Percentiles rank a stretch among this genome's conserved stretches.
Evolutionary conservation across 2,888 invertebrate species (phyloP).

Genomic region (Cenopis cana): DNA sequence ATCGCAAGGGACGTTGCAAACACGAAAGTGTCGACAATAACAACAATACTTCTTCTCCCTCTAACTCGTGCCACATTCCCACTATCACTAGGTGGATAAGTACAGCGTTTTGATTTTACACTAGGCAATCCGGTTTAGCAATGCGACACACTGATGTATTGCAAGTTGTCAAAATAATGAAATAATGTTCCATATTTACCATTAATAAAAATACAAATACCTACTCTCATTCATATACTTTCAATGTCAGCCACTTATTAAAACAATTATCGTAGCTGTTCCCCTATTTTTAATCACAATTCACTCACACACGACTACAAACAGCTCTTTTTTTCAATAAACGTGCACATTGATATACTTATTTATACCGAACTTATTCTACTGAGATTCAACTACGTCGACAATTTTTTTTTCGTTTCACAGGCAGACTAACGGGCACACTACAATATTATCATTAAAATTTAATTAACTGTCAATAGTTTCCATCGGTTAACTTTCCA

Average conservation of each 20-base stretch:
- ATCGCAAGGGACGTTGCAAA: slow-evolving; percentile 56
- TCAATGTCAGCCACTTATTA: too few species aligned
- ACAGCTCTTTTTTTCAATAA: background rate
- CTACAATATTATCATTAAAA: background rate
- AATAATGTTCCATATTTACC: background rate
- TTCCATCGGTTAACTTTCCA: background rate
- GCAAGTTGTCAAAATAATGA: background rate
- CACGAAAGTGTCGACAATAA: slow-evolving; percentile 62
- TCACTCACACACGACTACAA: background rate
- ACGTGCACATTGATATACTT: background rate
- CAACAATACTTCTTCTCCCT: slow-evolving; percentile 57
- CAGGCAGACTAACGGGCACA: background rate
- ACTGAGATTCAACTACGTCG: slow-evolving; percentile 15
- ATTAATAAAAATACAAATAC: background rate
- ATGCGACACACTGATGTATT: background rate
- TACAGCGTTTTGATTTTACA: slow-evolving; percentile 78
- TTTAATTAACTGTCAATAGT: background rate
- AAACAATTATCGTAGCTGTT: too few species aligned
- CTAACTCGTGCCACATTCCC: slow-evolving; percentile 67
- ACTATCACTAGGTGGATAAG: slow-evolving; percentile 78
- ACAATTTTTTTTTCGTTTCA: background rate
- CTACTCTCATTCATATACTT: too few species aligned
- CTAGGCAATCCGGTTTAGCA: slow-evolving; percentile 79
- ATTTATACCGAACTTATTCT: background rate
- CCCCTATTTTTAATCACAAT: background rate